Evolutionary conservation across 2,797 vertebrate genomes (phyloP), one percentile per base, ranked within the genome.

Genomic region (Valencia hispanica): DNA sequence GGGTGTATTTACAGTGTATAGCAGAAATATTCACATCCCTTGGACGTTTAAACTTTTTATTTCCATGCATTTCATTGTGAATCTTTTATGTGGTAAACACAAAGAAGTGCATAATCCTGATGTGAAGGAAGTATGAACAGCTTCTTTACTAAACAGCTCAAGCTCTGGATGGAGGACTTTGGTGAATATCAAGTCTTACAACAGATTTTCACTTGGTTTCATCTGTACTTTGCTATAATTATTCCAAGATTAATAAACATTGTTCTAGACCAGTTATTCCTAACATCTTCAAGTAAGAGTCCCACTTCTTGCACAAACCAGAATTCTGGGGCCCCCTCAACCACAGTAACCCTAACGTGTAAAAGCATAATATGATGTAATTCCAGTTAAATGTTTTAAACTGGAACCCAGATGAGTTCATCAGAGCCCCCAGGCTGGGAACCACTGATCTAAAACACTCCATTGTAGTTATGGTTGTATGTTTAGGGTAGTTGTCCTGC

Each of bases 1-100:
- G 6, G 61, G 17, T 74, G 36, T 70, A n/a, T 55, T 3, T 86
- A 83, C 75, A 30, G 74, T 30, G 14, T 57, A 30, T 57, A 57
- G 72, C 22, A 39, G 4, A 66, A 41, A 0, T n/a, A n/a, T 25
- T n/a, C 8, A n/a, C 22, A 66, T 5, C 10, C 18, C 22, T 66
- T 25, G 20, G 36, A 39, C 5, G 11, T 41, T 66, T 25, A 66
- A 10, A 66, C 22, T 66, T 12, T 22, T 66, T 41, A 34, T 20
- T 20, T 61, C 30, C 20, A 41, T 66, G 63, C 4, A 41, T 41
- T 66, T 41, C 25, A 41, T 66, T 45, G 65, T 25, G 39, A 68
- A n/a, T n/a, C n/a, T 68, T 68, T 45, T 68, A 68, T 68, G 8
- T 68, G 39, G 27, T 68, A 15, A 68, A 45, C 25, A 27, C 7